Conservation (phyloP, 2,113 vertebrate species). For the Mustela nigripes region DNA sequence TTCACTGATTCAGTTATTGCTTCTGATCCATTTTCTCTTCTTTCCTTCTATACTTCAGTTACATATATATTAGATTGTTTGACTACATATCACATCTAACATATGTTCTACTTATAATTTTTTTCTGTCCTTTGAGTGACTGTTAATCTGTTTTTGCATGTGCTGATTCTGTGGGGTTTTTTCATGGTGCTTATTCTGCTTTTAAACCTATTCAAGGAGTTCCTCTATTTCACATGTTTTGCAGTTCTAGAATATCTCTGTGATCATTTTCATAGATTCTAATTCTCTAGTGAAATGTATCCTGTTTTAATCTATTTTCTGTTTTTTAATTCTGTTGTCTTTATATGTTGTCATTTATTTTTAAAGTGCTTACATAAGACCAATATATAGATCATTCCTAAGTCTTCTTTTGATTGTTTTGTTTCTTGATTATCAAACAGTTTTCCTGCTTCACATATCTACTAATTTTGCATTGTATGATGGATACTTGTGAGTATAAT, state of each 20-base stretch:
- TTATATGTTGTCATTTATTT: conserved; percentile 13
- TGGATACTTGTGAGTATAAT: not conserved
- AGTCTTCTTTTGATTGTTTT: not conserved
- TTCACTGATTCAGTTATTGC: conserved; percentile 3
- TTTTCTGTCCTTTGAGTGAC: not conserved
- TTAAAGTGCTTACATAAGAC: not conserved
- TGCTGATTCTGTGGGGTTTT: not conserved
- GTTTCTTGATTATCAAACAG: not conserved
- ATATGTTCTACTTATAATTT: not conserved
- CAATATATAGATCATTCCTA: not conserved
- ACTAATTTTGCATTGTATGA: not conserved
- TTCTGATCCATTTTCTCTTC: not conserved
- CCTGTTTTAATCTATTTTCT: not conserved
- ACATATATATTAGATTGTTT: not conserved
- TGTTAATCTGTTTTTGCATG: not conserved
- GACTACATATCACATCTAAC: not conserved
- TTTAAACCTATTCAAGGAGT: not conserved
- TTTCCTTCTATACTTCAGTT: not conserved
- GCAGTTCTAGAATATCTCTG: not conserved
- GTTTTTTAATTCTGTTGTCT: not conserved
- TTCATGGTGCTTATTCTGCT: not conserved
- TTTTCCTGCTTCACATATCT: not conserved
- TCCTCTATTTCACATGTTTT: not conserved
- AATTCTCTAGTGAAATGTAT: not conserved
- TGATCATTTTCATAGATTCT: not conserved